phyloP scores from a whole-genome alignment of 2,888 invertebrate species.

The Atethmia centrago region DNA sequence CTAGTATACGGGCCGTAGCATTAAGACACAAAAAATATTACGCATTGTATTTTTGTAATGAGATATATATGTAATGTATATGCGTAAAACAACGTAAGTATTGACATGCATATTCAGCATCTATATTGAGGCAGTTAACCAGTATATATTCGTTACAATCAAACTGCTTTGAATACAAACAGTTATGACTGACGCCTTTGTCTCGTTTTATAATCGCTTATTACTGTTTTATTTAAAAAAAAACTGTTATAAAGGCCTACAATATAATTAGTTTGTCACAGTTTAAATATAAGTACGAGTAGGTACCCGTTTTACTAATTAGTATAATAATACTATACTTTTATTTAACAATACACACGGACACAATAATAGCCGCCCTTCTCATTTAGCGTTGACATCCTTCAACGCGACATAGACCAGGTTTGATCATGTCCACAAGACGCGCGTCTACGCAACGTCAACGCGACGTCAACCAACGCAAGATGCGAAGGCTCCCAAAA shows the following conservation, averaged over 20 bases:
- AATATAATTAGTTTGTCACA: not conserved
- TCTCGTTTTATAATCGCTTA: not conserved
- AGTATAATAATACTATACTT: not conserved
- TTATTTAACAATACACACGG: not conserved
- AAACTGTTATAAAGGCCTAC: not conserved
- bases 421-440: not conserved
- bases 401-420: too few relatives aligned
- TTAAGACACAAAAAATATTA: conserved; percentile 31
- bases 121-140: not conserved
- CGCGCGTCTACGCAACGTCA: not conserved
- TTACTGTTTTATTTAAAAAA: not conserved
- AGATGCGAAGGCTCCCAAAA: not conserved
- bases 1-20: conserved; percentile 1
- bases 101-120: conserved; percentile 28
- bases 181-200: not conserved
- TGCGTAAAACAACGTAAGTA: conserved; percentile 4
- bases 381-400: not conserved
- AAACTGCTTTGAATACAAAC: not conserved
- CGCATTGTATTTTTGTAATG: conserved; percentile 25
- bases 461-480: not conserved
- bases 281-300: not conserved
- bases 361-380: not conserved
- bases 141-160: not conserved
- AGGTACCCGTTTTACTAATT: not conserved
- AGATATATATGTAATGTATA: not conserved